A percentile compares a stretch with the other conserved stretches of the same genome.
Conservation (phyloP, 1,140 invertebrate genomes). For the Venturia canescens region DNA sequence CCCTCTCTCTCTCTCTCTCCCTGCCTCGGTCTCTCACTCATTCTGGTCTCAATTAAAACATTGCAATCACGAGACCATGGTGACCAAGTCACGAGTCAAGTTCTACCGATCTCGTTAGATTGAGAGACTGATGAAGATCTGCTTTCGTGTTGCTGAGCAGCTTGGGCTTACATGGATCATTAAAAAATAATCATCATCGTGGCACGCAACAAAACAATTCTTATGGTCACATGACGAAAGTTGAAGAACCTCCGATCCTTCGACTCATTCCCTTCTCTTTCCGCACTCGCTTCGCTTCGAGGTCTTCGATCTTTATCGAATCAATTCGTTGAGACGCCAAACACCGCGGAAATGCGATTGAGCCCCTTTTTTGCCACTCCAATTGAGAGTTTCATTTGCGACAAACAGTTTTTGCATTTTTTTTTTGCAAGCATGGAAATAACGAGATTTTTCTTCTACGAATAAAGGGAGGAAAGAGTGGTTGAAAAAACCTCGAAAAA, state of each 20-base stretch:
- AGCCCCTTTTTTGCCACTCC: too few relatives aligned
- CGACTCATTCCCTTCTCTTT: neutral
- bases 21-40: neutral
- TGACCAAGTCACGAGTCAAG: constrained; percentile 52
- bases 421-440: too few relatives aligned
- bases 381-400: too few relatives aligned
- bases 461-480: too few relatives aligned
- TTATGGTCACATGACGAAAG: neutral
- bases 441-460: too few relatives aligned
- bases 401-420: too few relatives aligned
- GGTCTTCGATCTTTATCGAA: neutral
- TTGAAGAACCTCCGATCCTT: constrained; percentile 23
- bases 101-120: constrained; percentile 34
- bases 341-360: too few relatives aligned
- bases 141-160: neutral
- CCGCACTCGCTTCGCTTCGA: neutral
- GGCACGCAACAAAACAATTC: neutral
- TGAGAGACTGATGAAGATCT: constrained; percentile 1
- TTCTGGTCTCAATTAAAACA: constrained; percentile 52
- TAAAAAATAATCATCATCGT: constrained; percentile 3
- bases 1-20: neutral
- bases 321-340: neutral
- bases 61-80: constrained; percentile 49
- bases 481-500: too few relatives aligned
- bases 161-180: neutral